Evolutionary conservation across 2,888 invertebrate genomes (phyloP).

Genomic region (Aleiodes alternator): DNA sequence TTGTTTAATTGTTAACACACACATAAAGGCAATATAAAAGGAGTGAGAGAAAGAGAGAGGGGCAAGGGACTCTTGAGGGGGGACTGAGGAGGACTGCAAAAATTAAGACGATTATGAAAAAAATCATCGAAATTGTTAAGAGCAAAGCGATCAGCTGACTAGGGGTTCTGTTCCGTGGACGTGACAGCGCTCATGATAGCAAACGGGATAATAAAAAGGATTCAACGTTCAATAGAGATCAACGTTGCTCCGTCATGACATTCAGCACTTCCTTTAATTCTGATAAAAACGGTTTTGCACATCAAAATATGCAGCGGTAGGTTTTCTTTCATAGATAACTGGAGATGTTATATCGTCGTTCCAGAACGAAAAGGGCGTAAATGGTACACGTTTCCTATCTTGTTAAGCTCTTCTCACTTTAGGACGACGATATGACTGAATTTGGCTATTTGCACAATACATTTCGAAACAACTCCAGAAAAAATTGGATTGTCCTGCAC

Average conservation of each 20-base stretch:
- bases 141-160: slow-evolving; percentile 68
- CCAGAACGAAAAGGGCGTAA: too few relatives aligned
- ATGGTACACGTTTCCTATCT: too few relatives aligned
- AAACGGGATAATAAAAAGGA: slow-evolving; percentile 53
- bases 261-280: slow-evolving; percentile 69
- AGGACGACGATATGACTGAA: too few relatives aligned
- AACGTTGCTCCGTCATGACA: slow-evolving; percentile 69
- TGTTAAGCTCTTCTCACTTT: too few relatives aligned
- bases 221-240: slow-evolving; percentile 46
- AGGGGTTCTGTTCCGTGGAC: slow-evolving; percentile 63
- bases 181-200: slow-evolving; percentile 47
- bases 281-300: slow-evolving; percentile 67
- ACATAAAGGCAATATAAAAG: not conserved
- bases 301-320: slow-evolving; percentile 66
- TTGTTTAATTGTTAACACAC: too few relatives aligned
- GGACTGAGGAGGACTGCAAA: slow-evolving; percentile 32
- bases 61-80: not conserved
- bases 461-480: too few relatives aligned
- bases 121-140: slow-evolving; percentile 64
- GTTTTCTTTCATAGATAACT: slow-evolving; percentile 32
- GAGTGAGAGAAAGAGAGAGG: slow-evolving; percentile 20
- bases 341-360: too few relatives aligned
- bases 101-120: slow-evolving; percentile 62
- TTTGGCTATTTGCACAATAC: too few relatives aligned
- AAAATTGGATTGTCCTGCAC: too few relatives aligned